Evolutionary conservation across 2,888 invertebrate genomes (phyloP).

Genomic region (Arctia plantaginis): DNA sequence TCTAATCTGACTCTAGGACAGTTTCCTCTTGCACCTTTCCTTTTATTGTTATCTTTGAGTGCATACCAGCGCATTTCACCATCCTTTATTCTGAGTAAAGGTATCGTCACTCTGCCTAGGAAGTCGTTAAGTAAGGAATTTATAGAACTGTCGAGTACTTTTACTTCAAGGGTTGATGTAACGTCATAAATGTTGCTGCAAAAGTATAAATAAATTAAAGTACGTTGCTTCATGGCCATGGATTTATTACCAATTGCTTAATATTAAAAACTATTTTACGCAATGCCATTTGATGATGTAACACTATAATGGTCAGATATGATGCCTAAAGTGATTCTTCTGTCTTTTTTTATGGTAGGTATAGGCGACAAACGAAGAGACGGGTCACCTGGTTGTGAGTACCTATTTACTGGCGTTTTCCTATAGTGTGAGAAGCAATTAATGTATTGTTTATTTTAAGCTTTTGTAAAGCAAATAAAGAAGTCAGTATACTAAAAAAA

Average conservation of each 20-base stretch:
- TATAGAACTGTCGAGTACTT: conserved; percentile 70
- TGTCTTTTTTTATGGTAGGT: too few species aligned
- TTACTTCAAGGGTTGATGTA: conserved; percentile 73
- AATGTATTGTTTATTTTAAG: too few species aligned
- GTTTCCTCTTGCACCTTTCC: conserved; percentile 72
- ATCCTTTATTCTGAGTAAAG: conserved; percentile 69
- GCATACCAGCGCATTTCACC: conserved; percentile 75
- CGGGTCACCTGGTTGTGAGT: too few species aligned
- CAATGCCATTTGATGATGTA: neutral
- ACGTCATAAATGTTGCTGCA: conserved; percentile 77
- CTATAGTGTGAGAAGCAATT: too few species aligned
- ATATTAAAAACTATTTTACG: neutral
- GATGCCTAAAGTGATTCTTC: neutral
- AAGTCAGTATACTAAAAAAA: neutral
- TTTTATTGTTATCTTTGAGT: conserved; percentile 70
- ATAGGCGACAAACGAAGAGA: too few species aligned
- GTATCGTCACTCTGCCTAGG: conserved; percentile 74
- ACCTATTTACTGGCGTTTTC: too few species aligned
- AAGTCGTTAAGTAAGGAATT: conserved; percentile 61
- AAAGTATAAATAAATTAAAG: conserved; percentile 38
- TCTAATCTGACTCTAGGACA: conserved; percentile 75
- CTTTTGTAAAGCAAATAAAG: too few species aligned
- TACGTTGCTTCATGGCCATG: neutral
- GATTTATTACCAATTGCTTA: neutral
- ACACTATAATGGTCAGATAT: neutral